Conservation (phyloP, 1,140 invertebrate genomes). For the Anoplolepis gracilipes region DNA sequence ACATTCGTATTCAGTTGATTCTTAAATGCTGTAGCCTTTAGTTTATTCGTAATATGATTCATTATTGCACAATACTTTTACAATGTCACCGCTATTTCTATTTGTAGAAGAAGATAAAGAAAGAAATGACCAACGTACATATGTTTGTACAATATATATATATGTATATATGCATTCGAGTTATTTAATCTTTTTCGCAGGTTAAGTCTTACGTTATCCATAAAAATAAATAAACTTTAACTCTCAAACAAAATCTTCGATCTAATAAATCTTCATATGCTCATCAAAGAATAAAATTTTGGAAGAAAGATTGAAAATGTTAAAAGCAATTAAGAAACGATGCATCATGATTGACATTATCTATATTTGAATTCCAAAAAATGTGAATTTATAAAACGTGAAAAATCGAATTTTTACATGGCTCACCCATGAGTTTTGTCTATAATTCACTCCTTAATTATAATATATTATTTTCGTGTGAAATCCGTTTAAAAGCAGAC, state of each 20-base stretch:
- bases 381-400: no score
- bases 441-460: no score
- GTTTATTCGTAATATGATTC: neutral
- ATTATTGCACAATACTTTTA: neutral
- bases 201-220: neutral
- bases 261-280: neutral
- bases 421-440: no score
- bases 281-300: neutral
- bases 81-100: neutral
- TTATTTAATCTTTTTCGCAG: neutral
- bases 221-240: slow-evolving; percentile 3
- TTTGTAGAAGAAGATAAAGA: neutral
- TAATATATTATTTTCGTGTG: no score
- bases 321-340: no score
- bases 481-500: neutral
- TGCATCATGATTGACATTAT: no score
- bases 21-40: no score
- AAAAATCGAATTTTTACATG: no score
- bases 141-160: neutral
- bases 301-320: no score
- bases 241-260: neutral
- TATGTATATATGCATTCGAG: neutral
- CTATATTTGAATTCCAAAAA: no score
- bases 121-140: neutral
- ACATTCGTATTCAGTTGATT: no score